phyloP scores from a whole-genome alignment of 1,140 invertebrate genomes.

The Penaeus indicus region DNA sequence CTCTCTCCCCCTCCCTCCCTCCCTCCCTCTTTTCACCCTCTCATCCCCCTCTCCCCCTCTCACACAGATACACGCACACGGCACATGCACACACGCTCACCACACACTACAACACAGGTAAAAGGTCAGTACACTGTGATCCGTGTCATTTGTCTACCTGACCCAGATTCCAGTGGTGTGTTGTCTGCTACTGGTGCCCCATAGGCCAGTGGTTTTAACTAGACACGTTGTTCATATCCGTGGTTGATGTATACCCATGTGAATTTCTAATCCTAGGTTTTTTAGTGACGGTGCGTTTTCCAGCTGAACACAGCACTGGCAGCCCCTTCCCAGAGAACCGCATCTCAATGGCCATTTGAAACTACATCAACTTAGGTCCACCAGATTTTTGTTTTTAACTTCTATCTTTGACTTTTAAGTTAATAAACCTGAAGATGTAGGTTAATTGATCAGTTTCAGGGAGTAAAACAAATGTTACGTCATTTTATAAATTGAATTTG shows the following conservation, averaged over 20 bases:
- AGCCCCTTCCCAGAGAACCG: conserved; percentile 58
- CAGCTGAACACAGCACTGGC: conserved; percentile 55
- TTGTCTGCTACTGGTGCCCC: conserved; percentile 40
- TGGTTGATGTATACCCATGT: conserved; percentile 55
- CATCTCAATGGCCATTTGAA: conserved; percentile 55
- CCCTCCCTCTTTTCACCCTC: too few relatives aligned
- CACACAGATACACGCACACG: too few relatives aligned
- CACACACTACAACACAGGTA: conserved; percentile 23
- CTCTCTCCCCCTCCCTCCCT: too few relatives aligned
- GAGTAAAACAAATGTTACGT: conserved; percentile 22
- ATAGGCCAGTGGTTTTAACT: conserved; percentile 35
- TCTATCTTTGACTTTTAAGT: conserved; percentile 16
- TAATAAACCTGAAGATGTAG: conserved; percentile 15
- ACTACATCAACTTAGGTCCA: conserved; percentile 14
- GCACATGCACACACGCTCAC: too few relatives aligned
- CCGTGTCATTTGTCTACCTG: conserved; percentile 19
- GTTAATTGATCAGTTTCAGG: conserved; percentile 7
- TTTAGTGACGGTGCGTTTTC: conserved; percentile 53
- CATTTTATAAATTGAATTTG: conserved; percentile 2
- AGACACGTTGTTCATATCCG: conserved; percentile 20
- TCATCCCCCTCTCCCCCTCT: too few relatives aligned
- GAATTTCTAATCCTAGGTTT: conserved; percentile 44
- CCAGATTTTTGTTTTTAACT: not conserved
- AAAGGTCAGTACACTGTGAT: conserved; percentile 21
- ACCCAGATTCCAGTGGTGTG: conserved; percentile 23